Conservation (phyloP, 2,113 vertebrate genomes). For the Sapayoa aenigma region DNA sequence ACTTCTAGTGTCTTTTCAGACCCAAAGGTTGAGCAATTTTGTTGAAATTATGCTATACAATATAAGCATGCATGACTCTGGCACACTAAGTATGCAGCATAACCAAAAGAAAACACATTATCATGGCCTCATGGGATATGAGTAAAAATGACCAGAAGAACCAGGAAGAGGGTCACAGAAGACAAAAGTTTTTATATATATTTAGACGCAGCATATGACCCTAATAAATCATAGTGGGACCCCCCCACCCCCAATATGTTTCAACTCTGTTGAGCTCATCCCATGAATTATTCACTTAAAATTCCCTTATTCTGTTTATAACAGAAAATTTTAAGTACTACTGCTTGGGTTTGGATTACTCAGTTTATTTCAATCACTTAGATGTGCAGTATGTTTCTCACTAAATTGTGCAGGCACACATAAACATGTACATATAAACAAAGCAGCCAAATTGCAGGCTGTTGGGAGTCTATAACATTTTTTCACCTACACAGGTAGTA, state of each 20-base stretch:
- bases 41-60: background rate
- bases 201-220: background rate
- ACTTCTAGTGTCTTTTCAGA: background rate
- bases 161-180: background rate
- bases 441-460: background rate
- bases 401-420: background rate
- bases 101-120: background rate
- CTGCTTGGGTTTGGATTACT: background rate
- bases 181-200: background rate
- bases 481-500: background rate
- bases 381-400: background rate
- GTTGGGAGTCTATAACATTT: background rate
- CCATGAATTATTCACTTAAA: constrained; percentile 27
- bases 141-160: background rate
- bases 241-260: background rate
- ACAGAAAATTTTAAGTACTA: background rate
- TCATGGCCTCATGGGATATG: too few relatives aligned
- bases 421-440: background rate
- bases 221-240: background rate
- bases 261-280: background rate
- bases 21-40: background rate
- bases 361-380: background rate
- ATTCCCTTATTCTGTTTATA: background rate
- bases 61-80: background rate
- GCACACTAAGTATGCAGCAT: background rate